These are phyloP conservation scores for Drosophila putrida DNA, from an alignment of 2,888 invertebrate genomes.

Conservation along the genomic window DNA sequence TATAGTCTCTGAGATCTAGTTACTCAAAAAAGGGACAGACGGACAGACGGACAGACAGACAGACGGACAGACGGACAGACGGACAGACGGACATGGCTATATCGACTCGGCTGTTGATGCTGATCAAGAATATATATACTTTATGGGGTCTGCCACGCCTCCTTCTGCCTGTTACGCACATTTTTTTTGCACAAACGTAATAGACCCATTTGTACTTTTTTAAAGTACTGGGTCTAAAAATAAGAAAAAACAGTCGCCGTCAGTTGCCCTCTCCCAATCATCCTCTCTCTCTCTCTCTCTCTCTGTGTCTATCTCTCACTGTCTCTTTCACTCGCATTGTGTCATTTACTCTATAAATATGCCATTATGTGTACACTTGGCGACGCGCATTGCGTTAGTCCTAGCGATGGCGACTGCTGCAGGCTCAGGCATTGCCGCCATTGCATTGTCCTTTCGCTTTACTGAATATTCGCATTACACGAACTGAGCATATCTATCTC, in stretches of 20 bases:
- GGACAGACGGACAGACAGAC: too few relatives aligned
- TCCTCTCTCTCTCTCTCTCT: slow-evolving; percentile 1
- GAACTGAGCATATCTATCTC: slow-evolving; percentile 36
- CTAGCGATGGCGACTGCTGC: slow-evolving; percentile 46
- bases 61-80: too few relatives aligned
- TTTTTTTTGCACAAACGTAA: too few relatives aligned
- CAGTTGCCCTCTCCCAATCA: not conserved
- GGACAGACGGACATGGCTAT: too few relatives aligned
- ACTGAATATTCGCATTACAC: slow-evolving; percentile 55
- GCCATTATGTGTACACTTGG: slow-evolving; percentile 76
- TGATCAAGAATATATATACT: too few relatives aligned
- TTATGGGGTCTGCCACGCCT: too few relatives aligned
- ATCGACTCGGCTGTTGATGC: too few relatives aligned
- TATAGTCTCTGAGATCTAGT: too few relatives aligned
- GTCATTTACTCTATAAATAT: slow-evolving; percentile 70
- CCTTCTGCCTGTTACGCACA: too few relatives aligned
- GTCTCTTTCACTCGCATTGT: slow-evolving; percentile 28
- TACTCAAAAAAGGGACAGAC: too few relatives aligned
- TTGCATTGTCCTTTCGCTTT: slow-evolving; percentile 58
- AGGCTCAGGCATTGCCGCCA: slow-evolving; percentile 44
- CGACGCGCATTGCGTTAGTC: slow-evolving; percentile 69
- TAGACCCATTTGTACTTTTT: too few relatives aligned
- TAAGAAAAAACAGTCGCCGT: slow-evolving; percentile 25
- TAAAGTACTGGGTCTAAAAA: too few relatives aligned
- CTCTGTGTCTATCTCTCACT: slow-evolving; percentile 4